Base-by-base conservation (phyloP, 2,113 vertebrate species). In the Lagopus muta region DNA sequence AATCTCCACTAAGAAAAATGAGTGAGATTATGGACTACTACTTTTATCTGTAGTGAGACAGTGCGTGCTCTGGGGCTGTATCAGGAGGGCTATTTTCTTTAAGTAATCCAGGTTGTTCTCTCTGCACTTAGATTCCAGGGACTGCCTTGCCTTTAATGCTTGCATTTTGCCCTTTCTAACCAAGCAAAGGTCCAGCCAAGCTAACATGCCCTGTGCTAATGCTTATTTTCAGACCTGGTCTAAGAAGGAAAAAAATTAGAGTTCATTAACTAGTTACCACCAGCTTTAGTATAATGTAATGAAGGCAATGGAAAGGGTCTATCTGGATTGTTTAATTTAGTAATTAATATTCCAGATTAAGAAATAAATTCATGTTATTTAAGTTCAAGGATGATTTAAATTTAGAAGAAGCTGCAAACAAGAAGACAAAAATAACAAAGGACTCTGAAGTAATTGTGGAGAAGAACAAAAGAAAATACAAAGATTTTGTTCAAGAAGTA, bases 261-360 rank as follows among this genome's bases (percentile, higher is more conserved):
- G 22, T 58, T 94, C 42, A 43, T 92, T 92, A 87, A 77, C 50
- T 93, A 90, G 82, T 93, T 88, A 80, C 42, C 38, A 60, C 8
- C 12, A 16, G 21, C 8, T 92, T 89, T 64, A 66, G 47, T 65
- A 48, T 20, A 89, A 71, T 19, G 3, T 47, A 93, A 67, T 27
- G 36, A 27, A 81, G 58, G 84, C 86, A 89, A 50, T 18, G 8
- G 34, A 85, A 66, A 82, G 11, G 9, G 21, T 82, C 16, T 87
- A 8, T 38, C 47, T 73, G 54, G 16, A 67, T 47, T 70, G 9
- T 54, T 92, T 86, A 91, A 83, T 73, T n/a, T 27, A 94, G 67
- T 85, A 71, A 83, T 86, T 82, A 86, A 80, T 55, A 70, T 54
- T 89, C 34, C 38, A 60, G 60, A 87, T 87, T 62, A 89, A 80